Evolutionary conservation across 2,113 vertebrate genomes (phyloP).

Genomic region (Mormoops blainvillei): DNA sequence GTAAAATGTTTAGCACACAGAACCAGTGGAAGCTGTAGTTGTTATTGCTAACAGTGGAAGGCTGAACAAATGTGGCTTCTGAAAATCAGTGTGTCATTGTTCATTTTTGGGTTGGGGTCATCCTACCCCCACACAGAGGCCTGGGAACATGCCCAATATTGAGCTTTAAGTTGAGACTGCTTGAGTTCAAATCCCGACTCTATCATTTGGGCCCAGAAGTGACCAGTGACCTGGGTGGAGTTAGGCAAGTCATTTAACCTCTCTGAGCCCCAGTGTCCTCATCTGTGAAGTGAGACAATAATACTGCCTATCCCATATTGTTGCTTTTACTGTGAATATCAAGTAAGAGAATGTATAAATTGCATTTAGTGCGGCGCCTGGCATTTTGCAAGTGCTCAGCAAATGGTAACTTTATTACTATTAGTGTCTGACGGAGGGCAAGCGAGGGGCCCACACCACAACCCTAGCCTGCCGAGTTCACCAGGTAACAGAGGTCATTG

Average conservation of each 20-base stretch:
- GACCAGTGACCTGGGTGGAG: not conserved
- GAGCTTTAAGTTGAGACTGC: not conserved
- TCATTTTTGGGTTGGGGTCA: not conserved
- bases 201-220: not conserved
- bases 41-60: not conserved
- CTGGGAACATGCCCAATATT: not conserved
- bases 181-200: not conserved
- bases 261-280: not conserved
- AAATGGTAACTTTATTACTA: not conserved
- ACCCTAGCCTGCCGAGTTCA: not conserved
- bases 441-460: not conserved
- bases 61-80: not conserved
- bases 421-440: not conserved
- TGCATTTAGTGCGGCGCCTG: not conserved
- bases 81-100: not conserved
- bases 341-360: not conserved
- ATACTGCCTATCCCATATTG: not conserved
- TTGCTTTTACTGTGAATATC: not conserved
- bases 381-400: not conserved
- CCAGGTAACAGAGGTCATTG: not conserved
- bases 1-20: not conserved
- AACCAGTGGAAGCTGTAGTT: not conserved
- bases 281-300: not conserved
- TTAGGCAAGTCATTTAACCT: not conserved
- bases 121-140: not conserved